These are phyloP conservation scores for Tetragonisca angustula DNA, from an alignment of 2,888 invertebrate genomes.

Conservation along the genomic window DNA sequence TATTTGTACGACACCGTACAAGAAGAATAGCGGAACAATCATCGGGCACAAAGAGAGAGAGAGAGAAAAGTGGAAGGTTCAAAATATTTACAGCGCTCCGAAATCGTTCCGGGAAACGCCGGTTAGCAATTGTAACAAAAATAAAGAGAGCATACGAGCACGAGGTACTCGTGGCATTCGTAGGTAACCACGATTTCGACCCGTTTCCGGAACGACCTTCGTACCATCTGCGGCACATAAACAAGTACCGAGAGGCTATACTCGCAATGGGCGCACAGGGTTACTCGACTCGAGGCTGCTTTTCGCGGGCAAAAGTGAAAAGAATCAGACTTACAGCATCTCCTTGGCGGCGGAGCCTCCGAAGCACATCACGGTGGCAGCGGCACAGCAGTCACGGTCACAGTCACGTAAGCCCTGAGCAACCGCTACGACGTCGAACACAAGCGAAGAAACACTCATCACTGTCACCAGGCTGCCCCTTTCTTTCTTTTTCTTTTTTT, in stretches of 20 bases:
- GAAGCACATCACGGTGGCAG: slow-evolving; percentile 47
- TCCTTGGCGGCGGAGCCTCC: slow-evolving; percentile 39
- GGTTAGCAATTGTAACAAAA: not conserved
- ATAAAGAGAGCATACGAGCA: not conserved
- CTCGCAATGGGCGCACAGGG: not conserved
- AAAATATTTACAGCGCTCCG: slow-evolving; percentile 1
- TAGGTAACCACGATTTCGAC: slow-evolving; percentile 45
- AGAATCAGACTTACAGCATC: slow-evolving; percentile 68
- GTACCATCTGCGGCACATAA: slow-evolving; percentile 58
- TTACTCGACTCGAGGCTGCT: too few species aligned
- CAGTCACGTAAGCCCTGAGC: slow-evolving; percentile 64
- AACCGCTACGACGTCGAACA: slow-evolving; percentile 45
- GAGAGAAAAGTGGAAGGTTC: not conserved
- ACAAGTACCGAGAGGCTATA: slow-evolving; percentile 23
- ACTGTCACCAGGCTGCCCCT: slow-evolving; percentile 62
- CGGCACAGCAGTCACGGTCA: slow-evolving; percentile 67
- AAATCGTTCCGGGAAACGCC: not conserved
- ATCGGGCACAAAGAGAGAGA: too few species aligned
- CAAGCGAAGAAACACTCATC: slow-evolving; percentile 67
- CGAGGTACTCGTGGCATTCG: not conserved
- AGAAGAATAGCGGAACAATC: not conserved
- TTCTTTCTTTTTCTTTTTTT: not conserved
- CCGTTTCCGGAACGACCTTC: slow-evolving; percentile 58
- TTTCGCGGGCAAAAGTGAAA: not conserved
- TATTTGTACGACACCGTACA: not conserved